Evolutionary conservation across 2,113 vertebrate species (phyloP).

Genomic region (Macrotus californicus): DNA sequence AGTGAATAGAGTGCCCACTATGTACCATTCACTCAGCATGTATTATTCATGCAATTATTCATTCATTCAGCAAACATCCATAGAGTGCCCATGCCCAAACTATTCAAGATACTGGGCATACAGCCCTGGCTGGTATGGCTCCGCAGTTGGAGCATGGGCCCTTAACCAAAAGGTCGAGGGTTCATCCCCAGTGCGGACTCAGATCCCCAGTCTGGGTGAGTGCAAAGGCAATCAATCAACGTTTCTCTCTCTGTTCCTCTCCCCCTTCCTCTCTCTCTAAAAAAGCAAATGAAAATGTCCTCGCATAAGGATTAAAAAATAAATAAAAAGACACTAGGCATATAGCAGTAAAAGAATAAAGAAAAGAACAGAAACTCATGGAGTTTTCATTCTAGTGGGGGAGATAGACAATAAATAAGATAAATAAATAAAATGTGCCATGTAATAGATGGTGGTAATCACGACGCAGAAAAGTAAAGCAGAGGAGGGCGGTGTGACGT

Average conservation of each 20-base stretch:
- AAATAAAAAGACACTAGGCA: too few relatives aligned
- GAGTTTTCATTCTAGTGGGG: background rate
- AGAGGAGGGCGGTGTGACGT: background rate
- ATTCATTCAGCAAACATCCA: background rate
- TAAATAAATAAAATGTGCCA: background rate
- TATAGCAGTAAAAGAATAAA: background rate
- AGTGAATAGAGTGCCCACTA: background rate
- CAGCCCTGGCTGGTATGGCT: too few relatives aligned
- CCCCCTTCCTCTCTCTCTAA: too few relatives aligned
- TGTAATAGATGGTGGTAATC: background rate
- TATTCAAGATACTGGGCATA: background rate
- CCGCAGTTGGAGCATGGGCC: too few relatives aligned
- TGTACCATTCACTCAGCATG: background rate
- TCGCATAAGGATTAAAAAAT: too few relatives aligned
- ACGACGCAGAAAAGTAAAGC: background rate
- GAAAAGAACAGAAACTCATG: background rate
- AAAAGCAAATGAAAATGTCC: too few relatives aligned
- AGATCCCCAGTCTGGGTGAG: too few relatives aligned
- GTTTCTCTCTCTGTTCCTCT: too few relatives aligned
- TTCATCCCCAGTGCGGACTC: too few relatives aligned
- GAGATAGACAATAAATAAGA: background rate
- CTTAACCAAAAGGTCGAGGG: too few relatives aligned
- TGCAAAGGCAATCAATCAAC: too few relatives aligned
- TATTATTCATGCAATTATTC: background rate
- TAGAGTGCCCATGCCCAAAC: background rate